Conservation (phyloP, 2,797 vertebrate species). For the Rhinella marina region DNA sequence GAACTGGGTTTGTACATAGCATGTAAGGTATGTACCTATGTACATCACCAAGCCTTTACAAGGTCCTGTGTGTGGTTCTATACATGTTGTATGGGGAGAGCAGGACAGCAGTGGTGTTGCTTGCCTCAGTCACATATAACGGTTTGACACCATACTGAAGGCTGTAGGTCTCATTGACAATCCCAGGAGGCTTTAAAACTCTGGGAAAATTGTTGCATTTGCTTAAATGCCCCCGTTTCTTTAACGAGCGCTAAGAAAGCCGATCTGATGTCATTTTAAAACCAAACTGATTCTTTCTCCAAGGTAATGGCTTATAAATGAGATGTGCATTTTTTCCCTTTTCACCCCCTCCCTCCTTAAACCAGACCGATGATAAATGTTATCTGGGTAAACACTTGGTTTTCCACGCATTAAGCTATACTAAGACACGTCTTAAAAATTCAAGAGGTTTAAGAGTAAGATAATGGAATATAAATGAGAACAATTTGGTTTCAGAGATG, state of each 20-base stretch:
- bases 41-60: too few species aligned
- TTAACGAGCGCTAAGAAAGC: constrained; percentile 30
- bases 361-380: constrained; percentile 52
- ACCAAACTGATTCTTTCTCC: constrained; percentile 33
- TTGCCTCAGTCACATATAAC: constrained; percentile 11
- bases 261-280: constrained; percentile 39
- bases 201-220: constrained; percentile 48
- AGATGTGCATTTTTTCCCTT: constrained; percentile 19
- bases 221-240: constrained; percentile 52
- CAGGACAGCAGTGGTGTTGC: not conserved
- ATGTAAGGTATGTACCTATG: too few species aligned
- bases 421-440: constrained; percentile 47
- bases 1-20: too few species aligned
- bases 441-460: constrained; percentile 53
- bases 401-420: constrained; percentile 57
- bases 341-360: not conserved
- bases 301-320: constrained; percentile 58
- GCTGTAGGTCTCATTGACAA: constrained; percentile 26
- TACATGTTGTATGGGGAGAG: not conserved
- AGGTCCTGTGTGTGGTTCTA: too few species aligned
- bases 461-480: constrained; percentile 63
- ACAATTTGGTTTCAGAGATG: constrained; percentile 56
- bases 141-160: constrained; percentile 2
- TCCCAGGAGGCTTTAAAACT: constrained; percentile 28
- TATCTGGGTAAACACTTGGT: constrained; percentile 58